Conservation (phyloP, 2,113 vertebrate species). For the Anoura caudifer region DNA sequence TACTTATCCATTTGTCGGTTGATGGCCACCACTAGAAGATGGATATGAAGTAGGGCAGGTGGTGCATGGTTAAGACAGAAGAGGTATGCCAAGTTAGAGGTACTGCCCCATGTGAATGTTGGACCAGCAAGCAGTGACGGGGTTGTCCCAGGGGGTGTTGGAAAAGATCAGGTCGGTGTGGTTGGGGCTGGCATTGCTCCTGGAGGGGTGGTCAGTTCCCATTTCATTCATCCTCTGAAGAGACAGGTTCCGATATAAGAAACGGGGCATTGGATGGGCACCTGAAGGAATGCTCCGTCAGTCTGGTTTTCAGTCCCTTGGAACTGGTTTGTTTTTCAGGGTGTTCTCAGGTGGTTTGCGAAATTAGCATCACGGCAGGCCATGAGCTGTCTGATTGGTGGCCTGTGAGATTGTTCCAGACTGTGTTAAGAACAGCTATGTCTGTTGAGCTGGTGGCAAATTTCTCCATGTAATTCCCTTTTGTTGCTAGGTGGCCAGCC, state of each 20-base stretch:
- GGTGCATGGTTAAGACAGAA: accelerated
- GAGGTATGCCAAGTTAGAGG: not conserved
- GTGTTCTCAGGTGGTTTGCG: not conserved
- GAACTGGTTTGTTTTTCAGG: not conserved
- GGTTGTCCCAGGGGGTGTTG: not conserved
- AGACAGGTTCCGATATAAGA: not conserved
- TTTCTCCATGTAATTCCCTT: not conserved
- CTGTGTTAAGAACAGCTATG: not conserved
- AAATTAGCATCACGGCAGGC: not conserved
- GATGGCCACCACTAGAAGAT: not conserved
- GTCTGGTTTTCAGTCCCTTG: not conserved
- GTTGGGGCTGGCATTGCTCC: not conserved
- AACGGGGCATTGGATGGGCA: not conserved
- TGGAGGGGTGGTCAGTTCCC: not conserved
- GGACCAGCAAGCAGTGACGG: not conserved
- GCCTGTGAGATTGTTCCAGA: not conserved
- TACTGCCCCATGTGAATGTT: accelerated
- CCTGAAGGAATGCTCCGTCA: not conserved
- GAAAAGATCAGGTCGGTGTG: not conserved
- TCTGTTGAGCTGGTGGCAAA: not conserved
- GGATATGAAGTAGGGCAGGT: not conserved
- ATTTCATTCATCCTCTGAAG: not conserved
- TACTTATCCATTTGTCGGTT: too few relatives aligned
- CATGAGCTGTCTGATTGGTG: not conserved
- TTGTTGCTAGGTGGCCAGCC: not conserved